A percentile compares a stretch with the other conserved stretches of the same genome.
These are phyloP conservation scores for Cyprinella venusta DNA, from an alignment of 2,797 vertebrate genomes.

Conservation along the genomic window DNA sequence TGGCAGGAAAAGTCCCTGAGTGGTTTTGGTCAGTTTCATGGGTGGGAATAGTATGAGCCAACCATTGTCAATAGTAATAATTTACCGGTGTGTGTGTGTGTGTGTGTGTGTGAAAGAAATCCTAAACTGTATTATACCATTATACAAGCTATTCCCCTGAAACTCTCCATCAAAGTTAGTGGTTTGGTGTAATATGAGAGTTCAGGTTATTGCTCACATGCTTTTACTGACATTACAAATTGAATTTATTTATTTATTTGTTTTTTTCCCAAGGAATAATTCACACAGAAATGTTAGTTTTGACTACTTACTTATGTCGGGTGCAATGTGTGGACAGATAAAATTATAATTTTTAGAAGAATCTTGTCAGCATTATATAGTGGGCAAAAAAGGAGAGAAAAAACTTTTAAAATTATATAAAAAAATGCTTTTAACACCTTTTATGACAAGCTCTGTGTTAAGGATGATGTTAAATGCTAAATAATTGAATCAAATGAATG, in stretches of 20 bases:
- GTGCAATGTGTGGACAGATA: too few relatives aligned
- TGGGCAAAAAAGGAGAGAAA: too few relatives aligned
- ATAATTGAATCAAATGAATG: background rate
- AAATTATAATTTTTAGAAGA: too few relatives aligned
- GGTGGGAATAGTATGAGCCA: conserved; percentile 12
- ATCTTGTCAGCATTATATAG: too few relatives aligned
- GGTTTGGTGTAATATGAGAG: conserved; percentile 1
- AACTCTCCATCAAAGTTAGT: conserved; percentile 28
- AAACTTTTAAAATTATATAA: too few relatives aligned
- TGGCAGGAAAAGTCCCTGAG: conserved; percentile 5
- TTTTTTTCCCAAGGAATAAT: background rate
- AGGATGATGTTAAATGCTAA: background rate
- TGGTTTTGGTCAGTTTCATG: conserved; percentile 14
- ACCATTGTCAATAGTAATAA: conserved; percentile 27
- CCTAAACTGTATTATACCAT: conserved; percentile 21
- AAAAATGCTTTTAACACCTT: background rate
- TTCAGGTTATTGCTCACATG: conserved; percentile 36
- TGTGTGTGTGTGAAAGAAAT: background rate
- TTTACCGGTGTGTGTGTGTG: background rate
- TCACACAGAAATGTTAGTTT: background rate
- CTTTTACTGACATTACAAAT: conserved; percentile 23
- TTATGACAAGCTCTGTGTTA: background rate
- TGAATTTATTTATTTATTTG: background rate
- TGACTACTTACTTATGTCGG: background rate
- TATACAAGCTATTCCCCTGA: conserved; percentile 6